Evolutionary conservation across 2,113 vertebrate genomes (phyloP).

Genomic region (Dipodomys spectabilis): DNA sequence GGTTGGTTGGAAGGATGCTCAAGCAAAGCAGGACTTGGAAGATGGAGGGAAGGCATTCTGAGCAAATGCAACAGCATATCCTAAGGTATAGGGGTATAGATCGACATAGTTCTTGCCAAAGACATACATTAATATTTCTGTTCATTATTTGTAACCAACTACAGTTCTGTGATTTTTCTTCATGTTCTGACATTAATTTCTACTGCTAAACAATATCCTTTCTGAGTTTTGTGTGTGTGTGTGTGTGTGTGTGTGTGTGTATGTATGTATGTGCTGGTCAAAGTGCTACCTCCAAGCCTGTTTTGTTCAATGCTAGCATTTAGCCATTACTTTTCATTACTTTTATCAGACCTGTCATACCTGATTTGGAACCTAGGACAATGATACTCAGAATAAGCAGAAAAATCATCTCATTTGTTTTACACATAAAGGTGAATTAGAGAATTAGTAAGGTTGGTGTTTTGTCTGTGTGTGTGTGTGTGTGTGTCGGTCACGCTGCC

Average conservation of each 20-base stretch:
- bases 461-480: background rate
- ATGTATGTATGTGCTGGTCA: no score
- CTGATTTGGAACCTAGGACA: background rate
- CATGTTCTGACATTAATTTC: slow-evolving; percentile 27
- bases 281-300: no score
- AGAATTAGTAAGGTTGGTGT: background rate
- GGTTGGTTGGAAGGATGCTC: background rate
- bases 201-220: background rate
- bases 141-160: background rate
- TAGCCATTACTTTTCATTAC: background rate
- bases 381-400: background rate
- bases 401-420: slow-evolving; percentile 1
- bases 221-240: background rate
- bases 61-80: background rate
- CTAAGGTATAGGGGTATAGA: background rate
- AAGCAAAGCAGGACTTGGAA: background rate
- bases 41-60: background rate
- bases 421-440: background rate
- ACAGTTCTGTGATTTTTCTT: background rate
- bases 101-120: background rate
- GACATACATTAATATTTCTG: background rate
- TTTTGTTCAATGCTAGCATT: no score
- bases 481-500: no score
- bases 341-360: background rate
- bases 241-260: no score